These are phyloP conservation scores for Petrolisthes manimaculis DNA, from an alignment of 2,888 invertebrate species.

Conservation along the genomic window DNA sequence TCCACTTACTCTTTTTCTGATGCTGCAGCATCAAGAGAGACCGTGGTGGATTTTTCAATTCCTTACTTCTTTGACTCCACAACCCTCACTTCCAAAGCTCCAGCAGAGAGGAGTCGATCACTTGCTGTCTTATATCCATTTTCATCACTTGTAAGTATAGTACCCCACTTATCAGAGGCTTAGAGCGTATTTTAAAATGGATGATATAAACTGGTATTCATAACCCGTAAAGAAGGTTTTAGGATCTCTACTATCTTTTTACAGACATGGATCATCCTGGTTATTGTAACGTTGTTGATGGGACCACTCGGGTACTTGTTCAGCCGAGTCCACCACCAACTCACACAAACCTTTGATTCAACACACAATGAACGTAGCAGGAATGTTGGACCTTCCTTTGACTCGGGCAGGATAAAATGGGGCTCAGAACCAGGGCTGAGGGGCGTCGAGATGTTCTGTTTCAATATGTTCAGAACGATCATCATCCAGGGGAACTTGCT, in stretches of 20 bases:
- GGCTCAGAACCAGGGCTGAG: background rate
- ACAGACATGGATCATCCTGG: slow-evolving; percentile 6
- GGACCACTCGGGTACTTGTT: slow-evolving; percentile 15
- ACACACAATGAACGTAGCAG: too few species aligned
- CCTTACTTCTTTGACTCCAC: background rate
- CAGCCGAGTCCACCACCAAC: background rate
- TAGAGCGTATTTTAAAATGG: too few species aligned
- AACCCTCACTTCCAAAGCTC: background rate
- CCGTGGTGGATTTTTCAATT: background rate
- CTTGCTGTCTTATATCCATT: slow-evolving; percentile 14
- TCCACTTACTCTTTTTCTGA: too few species aligned
- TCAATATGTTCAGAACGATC: slow-evolving; percentile 21
- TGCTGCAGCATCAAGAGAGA: background rate
- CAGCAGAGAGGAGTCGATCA: background rate
- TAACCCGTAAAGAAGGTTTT: too few species aligned
- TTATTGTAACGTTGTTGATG: background rate
- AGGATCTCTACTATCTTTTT: background rate
- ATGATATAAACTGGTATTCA: too few species aligned
- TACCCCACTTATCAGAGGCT: too few species aligned
- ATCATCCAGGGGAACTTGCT: slow-evolving; percentile 23
- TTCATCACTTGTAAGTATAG: background rate
- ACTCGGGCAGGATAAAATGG: too few species aligned
- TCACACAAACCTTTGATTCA: background rate
- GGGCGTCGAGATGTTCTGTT: background rate
- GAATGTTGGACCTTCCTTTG: too few species aligned